Base-by-base conservation (phyloP, 2,113 vertebrate species). In the Ailurus styani region DNA sequence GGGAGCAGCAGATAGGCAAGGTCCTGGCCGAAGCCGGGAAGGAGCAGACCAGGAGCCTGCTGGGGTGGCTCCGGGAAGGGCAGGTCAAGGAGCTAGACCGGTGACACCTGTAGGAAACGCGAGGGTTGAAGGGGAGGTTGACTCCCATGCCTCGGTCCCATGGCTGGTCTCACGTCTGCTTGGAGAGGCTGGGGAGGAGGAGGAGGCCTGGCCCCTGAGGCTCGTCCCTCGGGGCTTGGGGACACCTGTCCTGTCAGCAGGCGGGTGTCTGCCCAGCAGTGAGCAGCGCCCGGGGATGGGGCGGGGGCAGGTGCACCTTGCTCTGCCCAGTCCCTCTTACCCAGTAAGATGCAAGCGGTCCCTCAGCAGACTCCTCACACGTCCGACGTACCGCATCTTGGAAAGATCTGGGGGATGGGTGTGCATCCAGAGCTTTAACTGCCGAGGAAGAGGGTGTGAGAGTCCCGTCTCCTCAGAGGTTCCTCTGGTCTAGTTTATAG, bases 71-170 rank as follows among this genome's bases (percentile, higher is more conserved):
- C 40, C 55, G 0, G 7, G 87, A 20, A 31, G 45, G 77, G 2
- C 1, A 2, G 21, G 78, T 37, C n/a, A 6, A 11, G 27, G 70
- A 34, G 10, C 40, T 18, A 3, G 29, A 12, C 45, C 14, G 82
- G 0, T 4, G 50, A 47, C 34, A 5, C 11, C 37, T 62, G 15
- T 27, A 0, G 66, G 47, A 81, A 11, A 18, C 2, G 0, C 5
- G 23, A 52, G 20, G 52, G 18, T 1, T 0, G 40, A 14, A 50
- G n/a, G 27, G 5, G 1, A 17, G 12, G 7, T 54, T 64, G 27
- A 34, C 83, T 40, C 25, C 2, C 27, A 23, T 8, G 27, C 42
- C 52, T 40, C 14, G 0, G 34, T 27, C 17, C 2, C 7, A 3
- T n/a, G 7, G 1, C 68, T 34, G 4, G 3, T 8, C 25, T 21